Evolutionary conservation across 37 sponge, comb jelly and placozoan genomes (phyloP), one percentile per base, ranked within the genome.

Genomic region (Oopsacas minuta): DNA sequence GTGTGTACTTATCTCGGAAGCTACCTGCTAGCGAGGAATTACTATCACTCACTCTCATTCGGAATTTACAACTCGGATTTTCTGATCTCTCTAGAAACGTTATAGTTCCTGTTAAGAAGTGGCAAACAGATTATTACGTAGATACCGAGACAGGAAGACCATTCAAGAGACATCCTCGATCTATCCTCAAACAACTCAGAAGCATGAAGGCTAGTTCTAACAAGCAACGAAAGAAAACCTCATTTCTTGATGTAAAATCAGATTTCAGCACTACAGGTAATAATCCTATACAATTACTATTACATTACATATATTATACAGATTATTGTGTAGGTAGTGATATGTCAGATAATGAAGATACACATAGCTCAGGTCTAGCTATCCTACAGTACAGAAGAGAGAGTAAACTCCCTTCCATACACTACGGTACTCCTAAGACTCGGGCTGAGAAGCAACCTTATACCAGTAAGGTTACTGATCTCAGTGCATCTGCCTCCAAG

Each of bases 81-180:
- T 34, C 85, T 0, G 81, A 87, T 0, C 87, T 95, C 34, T 35
- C 86, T 23, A 37, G 23, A 5, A 88, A 91, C 61, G 69, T 61
- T 23, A 83, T 86, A 0, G 82, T 88, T 17, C 90, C 89, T n/a
- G 88, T 81, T 37, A 69, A 94, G 28, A 85, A 91, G 90, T 95
- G 95, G 95, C 95, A 95, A 83, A 95, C 95, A n/a, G 91, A 90
- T 37, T 88, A 88, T 81, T 92, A 92, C 87, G 39, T 87, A n/a
- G 90, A 91, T 39, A 82, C 39, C 35, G 37, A 52, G 36, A 36
- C 85, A 1, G 84, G 75, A 10, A 61, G 75, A 12, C 75, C 75
- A 32, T 61, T 61, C 75, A 61, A n/a, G 30, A 61, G 28, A 34
- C 75, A 61, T 5, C 75, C 75, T 34, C 75, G 75, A 25, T 61